Conservation (phyloP, 2,888 invertebrate genomes). For the Rhogogaster chlorosoma region DNA sequence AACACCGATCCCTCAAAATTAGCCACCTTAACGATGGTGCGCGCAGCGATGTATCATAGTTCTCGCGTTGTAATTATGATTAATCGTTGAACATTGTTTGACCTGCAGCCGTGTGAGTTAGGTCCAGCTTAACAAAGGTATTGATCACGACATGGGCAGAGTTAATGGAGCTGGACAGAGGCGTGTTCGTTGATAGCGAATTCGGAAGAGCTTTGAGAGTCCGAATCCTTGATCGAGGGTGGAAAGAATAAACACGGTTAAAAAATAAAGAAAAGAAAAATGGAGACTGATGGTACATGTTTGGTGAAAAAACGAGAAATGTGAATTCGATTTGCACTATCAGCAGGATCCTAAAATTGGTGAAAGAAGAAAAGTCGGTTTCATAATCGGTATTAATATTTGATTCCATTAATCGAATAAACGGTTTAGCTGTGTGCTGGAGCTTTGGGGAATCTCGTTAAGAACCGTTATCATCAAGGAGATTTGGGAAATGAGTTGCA, state of each 20-base stretch:
- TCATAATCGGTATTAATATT: neutral
- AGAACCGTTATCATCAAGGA: neutral
- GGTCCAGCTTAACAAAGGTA: conserved; percentile 22
- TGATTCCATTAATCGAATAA: neutral
- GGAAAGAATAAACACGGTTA: neutral
- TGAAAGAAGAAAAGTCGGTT: neutral
- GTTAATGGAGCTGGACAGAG: neutral
- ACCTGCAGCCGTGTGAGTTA: neutral
- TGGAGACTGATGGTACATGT: neutral
- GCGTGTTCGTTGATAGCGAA: neutral
- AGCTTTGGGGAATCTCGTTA: neutral
- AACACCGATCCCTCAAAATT: neutral
- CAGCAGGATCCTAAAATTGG: neutral
- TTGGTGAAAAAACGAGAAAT: neutral
- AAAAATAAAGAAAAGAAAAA: neutral
- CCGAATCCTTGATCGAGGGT: neutral
- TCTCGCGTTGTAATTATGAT: neutral
- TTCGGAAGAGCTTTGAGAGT: neutral
- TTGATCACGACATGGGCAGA: neutral
- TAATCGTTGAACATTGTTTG: conserved; percentile 7
- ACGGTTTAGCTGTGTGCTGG: neutral
- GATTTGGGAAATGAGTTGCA: conserved; percentile 1
- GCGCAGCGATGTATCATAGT: neutral
- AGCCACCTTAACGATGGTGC: neutral
- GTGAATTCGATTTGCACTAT: neutral